phyloP scores from a whole-genome alignment of 1,140 invertebrate genomes.

The Delia radicum region DNA sequence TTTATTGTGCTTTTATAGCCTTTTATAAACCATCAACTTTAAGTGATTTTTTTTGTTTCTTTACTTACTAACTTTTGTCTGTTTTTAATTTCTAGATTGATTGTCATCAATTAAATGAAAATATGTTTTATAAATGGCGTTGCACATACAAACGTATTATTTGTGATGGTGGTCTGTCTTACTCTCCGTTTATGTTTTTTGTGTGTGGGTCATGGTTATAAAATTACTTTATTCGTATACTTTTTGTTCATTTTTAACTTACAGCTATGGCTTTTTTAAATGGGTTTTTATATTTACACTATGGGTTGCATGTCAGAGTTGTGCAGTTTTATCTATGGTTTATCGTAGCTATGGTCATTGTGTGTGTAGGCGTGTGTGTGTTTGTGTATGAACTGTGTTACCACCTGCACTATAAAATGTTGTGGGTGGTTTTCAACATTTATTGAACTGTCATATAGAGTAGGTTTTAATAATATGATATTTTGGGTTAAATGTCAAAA shows the following conservation, averaged over 20 bases:
- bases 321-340: too few relatives aligned
- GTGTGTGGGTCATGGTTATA: background rate
- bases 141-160: background rate
- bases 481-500: too few relatives aligned
- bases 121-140: background rate
- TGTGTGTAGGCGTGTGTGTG: too few relatives aligned
- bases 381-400: too few relatives aligned
- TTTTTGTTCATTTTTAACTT: background rate
- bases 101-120: slow-evolving; percentile 16
- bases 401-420: too few relatives aligned
- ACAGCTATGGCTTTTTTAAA: too few relatives aligned
- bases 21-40: slow-evolving; percentile 10
- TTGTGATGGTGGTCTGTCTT: background rate
- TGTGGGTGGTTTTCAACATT: too few relatives aligned
- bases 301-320: too few relatives aligned
- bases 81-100: slow-evolving; percentile 2
- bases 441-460: too few relatives aligned
- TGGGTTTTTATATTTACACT: too few relatives aligned
- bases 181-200: background rate
- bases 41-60: background rate
- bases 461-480: too few relatives aligned
- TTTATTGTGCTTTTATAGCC: slow-evolving; percentile 14
- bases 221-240: background rate
- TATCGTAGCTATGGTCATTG: too few relatives aligned
- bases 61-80: background rate